Conservation (phyloP, 2,113 vertebrate species). For the Psittacus erithacus region DNA sequence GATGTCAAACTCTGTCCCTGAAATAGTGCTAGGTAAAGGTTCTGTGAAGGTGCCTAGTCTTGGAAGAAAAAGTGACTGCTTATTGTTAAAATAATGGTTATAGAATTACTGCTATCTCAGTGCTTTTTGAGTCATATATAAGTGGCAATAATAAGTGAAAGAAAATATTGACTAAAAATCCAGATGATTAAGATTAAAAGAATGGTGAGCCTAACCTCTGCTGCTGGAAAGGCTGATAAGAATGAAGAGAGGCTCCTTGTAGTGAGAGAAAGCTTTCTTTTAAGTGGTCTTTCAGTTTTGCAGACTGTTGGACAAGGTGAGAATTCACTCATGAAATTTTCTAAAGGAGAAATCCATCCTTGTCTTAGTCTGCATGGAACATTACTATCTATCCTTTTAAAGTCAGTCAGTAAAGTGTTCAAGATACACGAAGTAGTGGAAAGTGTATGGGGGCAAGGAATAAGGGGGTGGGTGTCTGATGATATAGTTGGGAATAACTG, state of each 20-base stretch:
- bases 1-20: not conserved
- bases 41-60: not conserved
- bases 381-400: not conserved
- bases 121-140: not conserved
- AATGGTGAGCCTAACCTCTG: not conserved
- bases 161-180: not conserved
- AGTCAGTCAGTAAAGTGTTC: not conserved
- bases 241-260: not conserved
- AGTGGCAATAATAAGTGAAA: not conserved
- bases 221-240: not conserved
- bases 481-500: not conserved
- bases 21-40: not conserved
- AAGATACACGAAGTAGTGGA: not conserved
- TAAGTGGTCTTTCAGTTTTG: not conserved
- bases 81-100: not conserved
- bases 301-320: not conserved
- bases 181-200: not conserved
- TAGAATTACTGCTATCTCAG: not conserved
- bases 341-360: not conserved
- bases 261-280: not conserved
- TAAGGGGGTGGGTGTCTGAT: not conserved
- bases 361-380: not conserved
- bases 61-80: not conserved
- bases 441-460: not conserved
- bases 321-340: not conserved